These are phyloP conservation scores for Phrixothrix hirtus DNA, from an alignment of 2,888 invertebrate species.

Conservation along the genomic window DNA sequence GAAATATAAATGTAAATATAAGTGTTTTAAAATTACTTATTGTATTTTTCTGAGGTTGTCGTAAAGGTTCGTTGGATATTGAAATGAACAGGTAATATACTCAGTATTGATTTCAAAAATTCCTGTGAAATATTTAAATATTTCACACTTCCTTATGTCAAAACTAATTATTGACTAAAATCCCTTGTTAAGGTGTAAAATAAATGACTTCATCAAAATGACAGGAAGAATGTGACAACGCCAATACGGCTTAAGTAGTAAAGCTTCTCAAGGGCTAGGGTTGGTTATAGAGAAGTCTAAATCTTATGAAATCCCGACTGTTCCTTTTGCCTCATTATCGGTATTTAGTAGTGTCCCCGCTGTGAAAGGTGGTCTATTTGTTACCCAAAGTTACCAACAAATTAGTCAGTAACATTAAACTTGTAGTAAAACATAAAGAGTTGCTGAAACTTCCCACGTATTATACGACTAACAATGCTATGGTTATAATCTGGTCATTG, in stretches of 20 bases:
- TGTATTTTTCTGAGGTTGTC: no score
- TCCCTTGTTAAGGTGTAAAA: no score
- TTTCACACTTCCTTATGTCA: no score
- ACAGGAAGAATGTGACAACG: conserved; percentile 13
- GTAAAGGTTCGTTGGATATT: no score
- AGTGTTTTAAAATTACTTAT: no score
- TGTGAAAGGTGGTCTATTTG: conserved; percentile 51
- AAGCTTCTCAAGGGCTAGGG: conserved; percentile 18
- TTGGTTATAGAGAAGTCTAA: conserved; percentile 11
- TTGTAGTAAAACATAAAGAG: conserved; percentile 14
- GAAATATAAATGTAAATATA: conserved; percentile 4
- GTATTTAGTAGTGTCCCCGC: conserved; percentile 43
- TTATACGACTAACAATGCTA: background rate
- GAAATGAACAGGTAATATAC: no score
- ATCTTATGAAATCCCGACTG: conserved; percentile 34
- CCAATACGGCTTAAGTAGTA: conserved; percentile 17
- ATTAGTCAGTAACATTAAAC: conserved; percentile 42
- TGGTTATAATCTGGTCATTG: conserved; percentile 8
- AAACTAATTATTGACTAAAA: no score
- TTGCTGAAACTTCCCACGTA: conserved; percentile 12
- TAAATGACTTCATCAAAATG: conserved; percentile 3
- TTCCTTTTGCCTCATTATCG: conserved; percentile 39
- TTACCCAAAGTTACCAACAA: conserved; percentile 42
- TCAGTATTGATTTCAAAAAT: no score
- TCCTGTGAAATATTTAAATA: no score